A percentile compares a stretch with the other conserved stretches of the same genome.
Conservation (phyloP, 2,797 vertebrate species). For the Anas bahamensis region DNA sequence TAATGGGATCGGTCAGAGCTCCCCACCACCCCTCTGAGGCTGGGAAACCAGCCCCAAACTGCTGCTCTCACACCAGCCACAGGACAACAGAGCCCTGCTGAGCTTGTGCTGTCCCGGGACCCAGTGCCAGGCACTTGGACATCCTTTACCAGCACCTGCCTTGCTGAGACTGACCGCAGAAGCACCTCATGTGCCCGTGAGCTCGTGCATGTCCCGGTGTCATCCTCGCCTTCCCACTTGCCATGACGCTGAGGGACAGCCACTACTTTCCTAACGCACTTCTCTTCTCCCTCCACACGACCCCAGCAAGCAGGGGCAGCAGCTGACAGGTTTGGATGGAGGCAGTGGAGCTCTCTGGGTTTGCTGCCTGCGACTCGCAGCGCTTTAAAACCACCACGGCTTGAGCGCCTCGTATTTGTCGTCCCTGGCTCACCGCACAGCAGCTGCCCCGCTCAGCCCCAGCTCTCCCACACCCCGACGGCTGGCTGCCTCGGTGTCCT, state of each 20-base stretch:
- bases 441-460: background rate
- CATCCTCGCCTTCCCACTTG: background rate
- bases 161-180: background rate
- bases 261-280: background rate
- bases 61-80: background rate
- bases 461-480: background rate
- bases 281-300: background rate
- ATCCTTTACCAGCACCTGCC: background rate
- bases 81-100: no score
- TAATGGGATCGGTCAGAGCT: background rate
- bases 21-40: background rate
- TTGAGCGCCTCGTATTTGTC: background rate
- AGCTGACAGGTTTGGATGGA: rapidly evolving
- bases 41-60: background rate
- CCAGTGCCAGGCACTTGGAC: background rate
- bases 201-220: background rate
- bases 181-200: rapidly evolving
- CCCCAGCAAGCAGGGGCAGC: background rate
- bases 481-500: background rate
- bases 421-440: background rate
- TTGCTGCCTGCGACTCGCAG: background rate
- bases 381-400: background rate
- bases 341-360: background rate
- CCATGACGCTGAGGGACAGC: background rate
- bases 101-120: background rate